These are phyloP conservation scores for Tethea ocularis DNA, from an alignment of 2,888 invertebrate species.

Conservation along the genomic window DNA sequence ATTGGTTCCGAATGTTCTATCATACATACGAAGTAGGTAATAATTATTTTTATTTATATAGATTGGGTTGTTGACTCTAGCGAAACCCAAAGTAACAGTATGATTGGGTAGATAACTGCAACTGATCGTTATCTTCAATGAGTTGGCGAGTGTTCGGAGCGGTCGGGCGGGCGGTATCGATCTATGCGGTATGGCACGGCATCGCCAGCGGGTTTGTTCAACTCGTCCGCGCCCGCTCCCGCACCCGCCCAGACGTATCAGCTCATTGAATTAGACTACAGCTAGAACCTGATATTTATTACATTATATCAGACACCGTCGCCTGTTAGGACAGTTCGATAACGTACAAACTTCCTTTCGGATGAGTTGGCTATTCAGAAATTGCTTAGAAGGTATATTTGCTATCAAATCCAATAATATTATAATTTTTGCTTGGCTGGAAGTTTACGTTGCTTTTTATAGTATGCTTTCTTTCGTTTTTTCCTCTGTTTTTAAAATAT, in stretches of 20 bases:
- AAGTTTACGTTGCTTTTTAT: no score
- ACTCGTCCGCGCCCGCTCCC: conserved; percentile 13
- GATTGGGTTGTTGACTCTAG: background rate
- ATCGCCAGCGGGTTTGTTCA: conserved; percentile 38
- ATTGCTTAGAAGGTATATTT: background rate
- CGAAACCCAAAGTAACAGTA: background rate
- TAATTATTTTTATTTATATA: no score
- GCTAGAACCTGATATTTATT: conserved; percentile 7
- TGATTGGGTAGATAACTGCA: background rate
- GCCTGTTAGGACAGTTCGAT: background rate
- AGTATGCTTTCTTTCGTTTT: no score
- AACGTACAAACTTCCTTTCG: background rate
- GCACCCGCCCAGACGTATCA: conserved; percentile 31
- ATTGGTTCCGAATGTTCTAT: no score
- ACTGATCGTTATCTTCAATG: background rate
- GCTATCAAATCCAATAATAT: background rate
- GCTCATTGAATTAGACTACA: conserved; percentile 11
- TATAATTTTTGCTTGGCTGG: background rate
- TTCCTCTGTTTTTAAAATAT: no score
- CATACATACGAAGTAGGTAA: no score
- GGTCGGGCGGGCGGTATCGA: conserved; percentile 36
- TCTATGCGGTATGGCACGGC: conserved; percentile 35
- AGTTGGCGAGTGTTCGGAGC: conserved; percentile 12
- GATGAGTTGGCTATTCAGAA: background rate
- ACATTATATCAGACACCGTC: background rate